These are phyloP conservation scores for Neria commutata DNA, from an alignment of 2,888 invertebrate genomes.

Conservation along the genomic window DNA sequence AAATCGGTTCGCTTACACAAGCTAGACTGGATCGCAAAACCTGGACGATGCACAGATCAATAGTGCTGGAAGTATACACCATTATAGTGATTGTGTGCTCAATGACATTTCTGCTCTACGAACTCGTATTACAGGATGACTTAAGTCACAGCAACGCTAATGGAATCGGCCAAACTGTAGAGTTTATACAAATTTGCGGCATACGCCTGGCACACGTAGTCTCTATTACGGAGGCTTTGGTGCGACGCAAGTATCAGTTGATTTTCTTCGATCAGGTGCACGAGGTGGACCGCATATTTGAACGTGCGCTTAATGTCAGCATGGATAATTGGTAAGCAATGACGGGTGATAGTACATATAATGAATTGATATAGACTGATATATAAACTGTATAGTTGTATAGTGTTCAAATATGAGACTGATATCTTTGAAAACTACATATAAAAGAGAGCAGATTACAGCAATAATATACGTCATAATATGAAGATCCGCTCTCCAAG, in stretches of 20 bases:
- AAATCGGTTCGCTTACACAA: conserved; percentile 41
- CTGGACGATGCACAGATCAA: conserved; percentile 32
- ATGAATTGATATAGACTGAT: no score
- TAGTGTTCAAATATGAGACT: no score
- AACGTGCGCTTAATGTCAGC: conserved; percentile 42
- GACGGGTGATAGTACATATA: no score
- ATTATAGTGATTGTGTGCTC: conserved; percentile 33
- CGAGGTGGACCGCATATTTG: conserved; percentile 52
- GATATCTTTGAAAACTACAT: no score
- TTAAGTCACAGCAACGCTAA: conserved; percentile 21
- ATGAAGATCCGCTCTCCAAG: no score
- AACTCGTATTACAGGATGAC: conserved; percentile 34
- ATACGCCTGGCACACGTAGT: conserved; percentile 51
- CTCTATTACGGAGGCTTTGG: conserved; percentile 47
- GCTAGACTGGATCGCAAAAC: conserved; percentile 36
- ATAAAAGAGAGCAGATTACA: no score
- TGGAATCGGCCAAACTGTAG: conserved; percentile 47
- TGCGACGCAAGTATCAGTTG: conserved; percentile 37
- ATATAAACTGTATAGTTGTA: no score
- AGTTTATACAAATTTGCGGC: conserved; percentile 52
- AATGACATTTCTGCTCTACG: conserved; percentile 34
- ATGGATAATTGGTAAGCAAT: conserved; percentile 38
- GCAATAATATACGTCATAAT: no score
- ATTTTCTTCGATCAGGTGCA: conserved; percentile 40
- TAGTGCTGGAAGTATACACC: conserved; percentile 42